Evolutionary conservation across 2,113 vertebrate genomes (phyloP).

Genomic region (Hemiscyllium ocellatum): DNA sequence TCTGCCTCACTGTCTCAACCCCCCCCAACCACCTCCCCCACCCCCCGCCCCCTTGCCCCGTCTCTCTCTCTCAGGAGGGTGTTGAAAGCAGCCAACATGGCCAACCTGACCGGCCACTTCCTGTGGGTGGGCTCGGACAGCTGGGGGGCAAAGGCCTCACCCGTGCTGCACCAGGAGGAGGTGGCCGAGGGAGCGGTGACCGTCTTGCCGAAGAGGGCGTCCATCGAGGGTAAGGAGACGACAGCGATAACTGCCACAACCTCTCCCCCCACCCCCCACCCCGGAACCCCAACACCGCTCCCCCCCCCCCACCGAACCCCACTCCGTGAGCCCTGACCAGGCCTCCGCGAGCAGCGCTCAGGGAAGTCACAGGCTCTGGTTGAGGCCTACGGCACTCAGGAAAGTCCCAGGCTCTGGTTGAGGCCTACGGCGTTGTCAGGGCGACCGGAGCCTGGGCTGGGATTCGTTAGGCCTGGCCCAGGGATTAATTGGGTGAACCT

Average conservation of each 20-base stretch:
- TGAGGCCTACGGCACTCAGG: constrained; percentile 43
- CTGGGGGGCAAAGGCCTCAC: constrained; percentile 81
- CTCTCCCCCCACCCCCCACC: too few species aligned
- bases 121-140: constrained; percentile 86
- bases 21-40: neutral
- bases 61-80: constrained; percentile 60
- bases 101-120: constrained; percentile 80
- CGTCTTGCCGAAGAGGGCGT: neutral
- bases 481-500: too few species aligned
- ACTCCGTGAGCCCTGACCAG: too few species aligned
- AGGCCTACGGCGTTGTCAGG: too few species aligned
- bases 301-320: too few species aligned
- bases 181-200: constrained; percentile 38
- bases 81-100: constrained; percentile 64
- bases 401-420: constrained; percentile 41
- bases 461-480: too few species aligned
- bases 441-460: neutral
- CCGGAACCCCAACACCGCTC: too few species aligned
- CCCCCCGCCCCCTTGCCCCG: too few species aligned
- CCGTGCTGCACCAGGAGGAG: constrained; percentile 69
- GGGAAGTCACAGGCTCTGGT: constrained; percentile 49
- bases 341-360: too few species aligned
- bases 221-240: neutral
- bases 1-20: too few species aligned
- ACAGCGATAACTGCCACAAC: too few species aligned